These are phyloP conservation scores for Heliconius congener DNA, from an alignment of 1,140 invertebrate species.

Conservation along the genomic window DNA sequence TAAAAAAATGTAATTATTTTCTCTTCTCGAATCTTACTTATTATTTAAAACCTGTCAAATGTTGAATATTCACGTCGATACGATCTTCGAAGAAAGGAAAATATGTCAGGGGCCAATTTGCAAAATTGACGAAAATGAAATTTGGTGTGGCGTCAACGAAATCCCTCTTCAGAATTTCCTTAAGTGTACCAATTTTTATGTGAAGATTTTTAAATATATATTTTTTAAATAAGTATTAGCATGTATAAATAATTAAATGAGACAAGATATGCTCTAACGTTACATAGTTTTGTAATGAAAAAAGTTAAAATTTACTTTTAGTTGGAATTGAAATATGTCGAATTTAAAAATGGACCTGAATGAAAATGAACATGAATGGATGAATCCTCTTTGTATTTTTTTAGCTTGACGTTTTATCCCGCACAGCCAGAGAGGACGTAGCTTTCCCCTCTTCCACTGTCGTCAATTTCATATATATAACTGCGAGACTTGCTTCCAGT, in stretches of 20 bases:
- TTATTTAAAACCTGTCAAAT: conserved; percentile 4
- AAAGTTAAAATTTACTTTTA: no score
- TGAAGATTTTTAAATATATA: neutral
- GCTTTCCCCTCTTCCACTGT: no score
- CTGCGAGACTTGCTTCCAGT: no score
- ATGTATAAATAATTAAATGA: neutral
- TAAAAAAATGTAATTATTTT: no score
- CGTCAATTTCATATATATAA: no score
- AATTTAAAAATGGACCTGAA: no score
- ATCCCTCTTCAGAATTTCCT: neutral
- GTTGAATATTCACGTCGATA: neutral
- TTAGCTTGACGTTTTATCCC: no score
- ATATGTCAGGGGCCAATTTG: conserved; percentile 18
- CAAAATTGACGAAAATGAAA: conserved; percentile 11
- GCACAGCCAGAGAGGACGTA: no score
- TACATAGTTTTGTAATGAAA: neutral
- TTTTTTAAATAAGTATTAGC: neutral
- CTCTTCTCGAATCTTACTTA: neutral
- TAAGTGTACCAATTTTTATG: neutral
- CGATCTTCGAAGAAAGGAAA: neutral
- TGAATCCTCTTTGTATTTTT: no score
- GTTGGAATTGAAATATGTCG: no score
- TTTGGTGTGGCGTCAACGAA: conserved; percentile 3
- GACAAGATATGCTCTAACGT: neutral
- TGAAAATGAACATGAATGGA: no score